phyloP scores from a whole-genome alignment of 53 echinoderm and acorn worm genomes.

The Paracentrotus lividus region DNA sequence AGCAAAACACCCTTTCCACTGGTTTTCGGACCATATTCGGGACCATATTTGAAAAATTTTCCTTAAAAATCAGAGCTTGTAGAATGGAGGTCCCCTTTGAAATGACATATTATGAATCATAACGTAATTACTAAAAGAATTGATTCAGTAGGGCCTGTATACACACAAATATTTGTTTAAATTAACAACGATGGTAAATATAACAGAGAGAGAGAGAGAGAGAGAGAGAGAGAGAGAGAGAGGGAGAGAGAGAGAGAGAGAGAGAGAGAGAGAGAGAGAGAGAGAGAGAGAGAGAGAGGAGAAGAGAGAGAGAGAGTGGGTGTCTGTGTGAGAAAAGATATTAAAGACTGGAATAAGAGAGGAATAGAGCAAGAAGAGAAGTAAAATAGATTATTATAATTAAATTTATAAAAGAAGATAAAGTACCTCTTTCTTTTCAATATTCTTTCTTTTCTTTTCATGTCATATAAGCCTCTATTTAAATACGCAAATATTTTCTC shows the following conservation, averaged over 20 bases:
- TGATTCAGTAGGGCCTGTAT: no score
- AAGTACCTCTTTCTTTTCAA: not conserved
- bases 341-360: no score
- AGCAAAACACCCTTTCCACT: no score
- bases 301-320: not conserved
- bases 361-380: no score
- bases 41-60: no score
- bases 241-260: not conserved
- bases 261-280: not conserved
- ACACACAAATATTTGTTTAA: no score
- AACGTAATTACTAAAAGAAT: no score
- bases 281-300: not conserved
- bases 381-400: no score
- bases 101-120: no score
- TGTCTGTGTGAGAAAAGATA: not conserved
- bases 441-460: not conserved
- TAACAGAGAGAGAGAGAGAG: not conserved
- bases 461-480: not conserved
- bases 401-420: not conserved
- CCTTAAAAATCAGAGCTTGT: no score
- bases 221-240: not conserved
- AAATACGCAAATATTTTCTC: not conserved
- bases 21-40: no score
- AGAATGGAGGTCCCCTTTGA: no score
- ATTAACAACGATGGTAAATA: not conserved